phyloP scores from a whole-genome alignment of 2,888 invertebrate genomes.

The Nipponacmea schrenckii region DNA sequence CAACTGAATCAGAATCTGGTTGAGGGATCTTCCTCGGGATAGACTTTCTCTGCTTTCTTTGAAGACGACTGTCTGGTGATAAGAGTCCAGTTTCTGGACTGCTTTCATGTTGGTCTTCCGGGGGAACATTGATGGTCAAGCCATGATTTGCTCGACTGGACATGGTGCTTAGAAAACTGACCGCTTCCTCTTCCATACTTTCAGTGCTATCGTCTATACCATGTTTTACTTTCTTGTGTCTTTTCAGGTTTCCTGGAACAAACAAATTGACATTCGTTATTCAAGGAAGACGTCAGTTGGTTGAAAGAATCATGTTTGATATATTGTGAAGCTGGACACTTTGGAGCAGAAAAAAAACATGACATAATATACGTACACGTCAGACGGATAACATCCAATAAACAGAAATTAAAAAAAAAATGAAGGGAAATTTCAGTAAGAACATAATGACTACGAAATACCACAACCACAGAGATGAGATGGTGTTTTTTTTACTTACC shows the following conservation, averaged over 20 bases:
- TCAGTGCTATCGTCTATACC: slow-evolving; percentile 57
- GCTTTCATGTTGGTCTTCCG: neutral
- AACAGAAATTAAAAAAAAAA: neutral
- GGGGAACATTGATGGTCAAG: slow-evolving; percentile 13
- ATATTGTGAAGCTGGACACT: no score
- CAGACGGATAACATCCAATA: no score
- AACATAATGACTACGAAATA: no score
- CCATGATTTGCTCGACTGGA: slow-evolving; percentile 37
- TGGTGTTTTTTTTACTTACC: slow-evolving; percentile 42
- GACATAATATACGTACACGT: no score
- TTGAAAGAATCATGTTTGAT: neutral
- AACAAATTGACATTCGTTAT: neutral
- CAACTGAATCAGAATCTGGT: neutral
- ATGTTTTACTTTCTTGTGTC: slow-evolving; percentile 66
- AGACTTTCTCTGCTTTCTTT: slow-evolving; percentile 46
- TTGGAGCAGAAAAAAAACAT: no score
- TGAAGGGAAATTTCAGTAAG: no score
- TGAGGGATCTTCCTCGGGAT: slow-evolving; percentile 40
- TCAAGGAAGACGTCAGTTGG: neutral
- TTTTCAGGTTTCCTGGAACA: slow-evolving; percentile 60
- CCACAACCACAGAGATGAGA: no score
- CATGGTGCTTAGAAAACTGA: slow-evolving; percentile 57
- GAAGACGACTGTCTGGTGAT: slow-evolving; percentile 30
- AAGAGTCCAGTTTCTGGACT: neutral
- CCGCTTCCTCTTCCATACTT: slow-evolving; percentile 62